Conservation (phyloP, 1,140 invertebrate species). For the Platorchestia sp. region DNA sequence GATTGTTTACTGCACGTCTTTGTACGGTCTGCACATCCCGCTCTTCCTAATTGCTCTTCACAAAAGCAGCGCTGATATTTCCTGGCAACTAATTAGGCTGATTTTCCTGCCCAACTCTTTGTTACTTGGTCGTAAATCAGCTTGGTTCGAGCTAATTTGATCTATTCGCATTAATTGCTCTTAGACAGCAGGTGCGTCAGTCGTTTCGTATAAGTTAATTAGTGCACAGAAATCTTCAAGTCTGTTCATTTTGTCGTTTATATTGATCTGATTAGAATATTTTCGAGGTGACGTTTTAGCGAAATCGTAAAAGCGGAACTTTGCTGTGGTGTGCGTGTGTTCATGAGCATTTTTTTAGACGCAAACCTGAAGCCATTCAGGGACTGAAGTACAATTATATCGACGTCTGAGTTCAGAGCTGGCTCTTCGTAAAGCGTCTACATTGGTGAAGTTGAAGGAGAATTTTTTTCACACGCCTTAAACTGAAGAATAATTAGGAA, state of each 20-base stretch:
- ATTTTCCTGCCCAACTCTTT: not conserved
- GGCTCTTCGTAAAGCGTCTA: not conserved
- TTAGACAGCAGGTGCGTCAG: not conserved
- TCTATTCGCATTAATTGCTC: not conserved
- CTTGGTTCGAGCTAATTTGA: not conserved
- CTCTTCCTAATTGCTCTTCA: not conserved
- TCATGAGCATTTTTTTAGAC: not conserved
- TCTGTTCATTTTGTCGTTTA: not conserved
- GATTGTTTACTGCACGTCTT: slow-evolving; percentile 13
- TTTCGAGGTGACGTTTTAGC: not conserved
- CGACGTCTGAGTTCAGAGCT: not conserved
- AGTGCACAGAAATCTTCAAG: not conserved
- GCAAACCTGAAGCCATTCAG: not conserved
- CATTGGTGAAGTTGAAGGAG: not conserved
- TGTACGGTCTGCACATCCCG: not conserved
- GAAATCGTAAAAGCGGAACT: not conserved
- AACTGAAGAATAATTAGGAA: not conserved
- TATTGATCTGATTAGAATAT: not conserved
- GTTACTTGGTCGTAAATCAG: not conserved
- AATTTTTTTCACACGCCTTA: not conserved
- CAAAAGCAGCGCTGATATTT: not conserved
- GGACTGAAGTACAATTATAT: not conserved
- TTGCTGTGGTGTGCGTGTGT: not conserved
- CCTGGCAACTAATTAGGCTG: not conserved
- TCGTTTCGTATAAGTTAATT: not conserved